Evolutionary conservation across 2,888 invertebrate genomes (phyloP).

Genomic region (Eretmocerus hayati): DNA sequence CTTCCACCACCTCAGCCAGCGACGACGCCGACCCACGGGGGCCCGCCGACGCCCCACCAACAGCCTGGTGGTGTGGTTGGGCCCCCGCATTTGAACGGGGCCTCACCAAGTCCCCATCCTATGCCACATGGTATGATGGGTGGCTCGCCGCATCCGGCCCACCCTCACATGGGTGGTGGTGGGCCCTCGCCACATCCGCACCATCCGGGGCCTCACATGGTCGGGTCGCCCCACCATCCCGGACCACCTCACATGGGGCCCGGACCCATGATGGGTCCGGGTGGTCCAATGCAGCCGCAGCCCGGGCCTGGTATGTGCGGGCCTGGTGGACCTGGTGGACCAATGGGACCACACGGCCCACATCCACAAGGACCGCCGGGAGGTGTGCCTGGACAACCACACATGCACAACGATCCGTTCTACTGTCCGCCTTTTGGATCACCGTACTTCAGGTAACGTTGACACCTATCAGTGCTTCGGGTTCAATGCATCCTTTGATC

Average conservation of each 20-base stretch:
- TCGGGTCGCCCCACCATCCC: slow-evolving; percentile 43
- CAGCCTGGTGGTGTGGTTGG: slow-evolving; percentile 28
- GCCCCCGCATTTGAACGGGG: slow-evolving; percentile 43
- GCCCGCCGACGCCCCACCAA: slow-evolving; percentile 41
- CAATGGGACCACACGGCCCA: slow-evolving; percentile 34
- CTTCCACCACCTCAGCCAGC: slow-evolving; percentile 43
- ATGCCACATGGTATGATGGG: slow-evolving; percentile 45
- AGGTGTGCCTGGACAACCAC: slow-evolving; percentile 45
- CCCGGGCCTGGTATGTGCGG: slow-evolving; percentile 42
- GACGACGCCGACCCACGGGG: slow-evolving; percentile 43
- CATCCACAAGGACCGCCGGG: slow-evolving; percentile 38
- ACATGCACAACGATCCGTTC: slow-evolving; percentile 53
- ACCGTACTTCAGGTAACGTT: slow-evolving; percentile 54
- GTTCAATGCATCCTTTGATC: too few relatives aligned
- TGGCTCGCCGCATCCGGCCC: slow-evolving; percentile 41
- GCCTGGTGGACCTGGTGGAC: slow-evolving; percentile 39
- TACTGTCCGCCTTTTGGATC: slow-evolving; percentile 56
- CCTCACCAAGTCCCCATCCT: slow-evolving; percentile 42
- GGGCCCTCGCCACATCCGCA: slow-evolving; percentile 44
- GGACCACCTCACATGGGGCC: slow-evolving; percentile 41
- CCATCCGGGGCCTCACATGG: slow-evolving; percentile 43
- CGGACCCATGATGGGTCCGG: slow-evolving; percentile 31
- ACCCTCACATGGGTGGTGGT: slow-evolving; percentile 41
- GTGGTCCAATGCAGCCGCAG: slow-evolving; percentile 43
- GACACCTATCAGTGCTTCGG: background rate